Base-by-base conservation (phyloP, 2,888 invertebrate genomes). In the Cylloceria caligata region DNA sequence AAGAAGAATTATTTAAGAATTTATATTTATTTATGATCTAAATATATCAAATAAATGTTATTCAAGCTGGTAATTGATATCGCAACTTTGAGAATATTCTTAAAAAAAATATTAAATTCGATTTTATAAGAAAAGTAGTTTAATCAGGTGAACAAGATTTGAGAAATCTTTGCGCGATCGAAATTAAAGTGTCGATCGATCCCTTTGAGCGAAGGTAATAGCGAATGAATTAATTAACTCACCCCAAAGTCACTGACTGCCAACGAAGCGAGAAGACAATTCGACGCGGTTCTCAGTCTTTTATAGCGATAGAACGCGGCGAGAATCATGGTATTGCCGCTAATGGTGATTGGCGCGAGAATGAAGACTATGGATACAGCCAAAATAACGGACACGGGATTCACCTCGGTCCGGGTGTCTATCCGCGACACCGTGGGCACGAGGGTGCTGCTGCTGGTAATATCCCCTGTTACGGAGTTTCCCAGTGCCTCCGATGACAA, bases 211-310 rank as follows among this genome's bases (percentile, higher is more conserved):
- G n/a, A n/a, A 11, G 42, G n/a, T 3, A 11, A 13, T n/a, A 2
- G 39, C 39, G 1, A 42, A 11, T 11, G 19, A 55, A 62, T 24
- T 57, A 60, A 34, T 60, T 16, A 34, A 85, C 91, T 94, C 47
- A 95, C 94, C 55, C 94, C 94, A 42, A 95, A 93, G 88, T 95
- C 95, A 11, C 94, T 94, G 45, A 94, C 93, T 2, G 95, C 95
- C 74, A 95, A 90, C 0, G 95, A 95, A 84, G 94, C 94, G 73
- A 95, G 93, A 71, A 95, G 92, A 86, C 94, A 94, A 90, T 95
- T 95, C 72, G 95, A 95, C 3, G 95, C 95, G 21, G 95, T 95
- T 83, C 95, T 92, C 55, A 95, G 92, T 71, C 95, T 92, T 88
- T 95, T 95, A 92, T 94, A 95, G 47, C 94, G 93, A 87, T 94